Percentiles rank a stretch among this genome's conserved stretches.
Evolutionary conservation across 2,888 invertebrate species (phyloP).

Genomic region (Abrostola triplasia): DNA sequence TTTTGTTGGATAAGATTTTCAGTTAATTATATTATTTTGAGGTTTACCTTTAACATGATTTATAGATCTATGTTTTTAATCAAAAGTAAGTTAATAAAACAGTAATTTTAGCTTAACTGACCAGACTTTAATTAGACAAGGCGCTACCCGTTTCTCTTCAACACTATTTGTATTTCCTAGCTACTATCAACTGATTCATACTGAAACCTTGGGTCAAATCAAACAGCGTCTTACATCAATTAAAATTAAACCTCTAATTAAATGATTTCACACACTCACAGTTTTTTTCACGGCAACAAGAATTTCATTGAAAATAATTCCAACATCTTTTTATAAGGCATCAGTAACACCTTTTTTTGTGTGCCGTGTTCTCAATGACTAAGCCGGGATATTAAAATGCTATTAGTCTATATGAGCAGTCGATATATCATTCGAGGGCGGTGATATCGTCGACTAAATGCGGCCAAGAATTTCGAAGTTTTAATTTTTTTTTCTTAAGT

Average conservation of each 20-base stretch:
- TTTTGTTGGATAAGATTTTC: too few relatives aligned
- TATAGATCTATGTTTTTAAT: too few relatives aligned
- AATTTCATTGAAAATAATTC: slow-evolving; percentile 57
- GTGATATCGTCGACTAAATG: slow-evolving; percentile 82
- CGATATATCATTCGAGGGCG: slow-evolving; percentile 83
- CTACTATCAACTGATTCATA: background rate
- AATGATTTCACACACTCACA: slow-evolving; percentile 45
- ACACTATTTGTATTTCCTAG: background rate
- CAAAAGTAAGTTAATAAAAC: too few relatives aligned
- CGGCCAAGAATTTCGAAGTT: slow-evolving; percentile 81
- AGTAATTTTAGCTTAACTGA: background rate
- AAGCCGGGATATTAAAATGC: slow-evolving; percentile 84
- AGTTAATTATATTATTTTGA: too few relatives aligned
- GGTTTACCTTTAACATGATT: too few relatives aligned
- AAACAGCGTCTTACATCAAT: slow-evolving; percentile 25
- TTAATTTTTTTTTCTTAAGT: slow-evolving; percentile 74
- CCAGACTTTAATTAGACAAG: background rate
- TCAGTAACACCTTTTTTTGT: slow-evolving; percentile 65
- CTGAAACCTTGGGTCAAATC: background rate
- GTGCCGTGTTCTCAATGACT: slow-evolving; percentile 70
- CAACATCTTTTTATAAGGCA: slow-evolving; percentile 50
- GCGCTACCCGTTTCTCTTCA: background rate
- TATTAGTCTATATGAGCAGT: slow-evolving; percentile 82
- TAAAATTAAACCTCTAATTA: slow-evolving; percentile 48
- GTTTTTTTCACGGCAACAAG: slow-evolving; percentile 33